phyloP scores from a whole-genome alignment of 2,888 invertebrate species.

The Phasia obesa region DNA sequence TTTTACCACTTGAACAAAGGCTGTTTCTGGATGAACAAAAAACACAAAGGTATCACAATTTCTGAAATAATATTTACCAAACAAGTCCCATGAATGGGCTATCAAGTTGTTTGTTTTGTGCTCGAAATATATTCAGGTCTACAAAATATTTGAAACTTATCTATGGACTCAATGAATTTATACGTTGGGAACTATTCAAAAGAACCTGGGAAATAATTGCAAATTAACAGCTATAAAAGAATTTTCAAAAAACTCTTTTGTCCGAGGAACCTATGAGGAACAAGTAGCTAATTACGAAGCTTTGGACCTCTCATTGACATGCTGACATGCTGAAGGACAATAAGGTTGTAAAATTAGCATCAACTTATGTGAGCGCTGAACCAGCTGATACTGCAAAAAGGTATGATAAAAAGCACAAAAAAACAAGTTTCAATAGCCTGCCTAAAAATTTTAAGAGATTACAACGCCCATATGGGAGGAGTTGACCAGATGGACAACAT shows the following conservation, averaged over 20 bases:
- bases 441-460: conserved; percentile 1
- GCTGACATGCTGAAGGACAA: too few species aligned
- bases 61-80: not conserved
- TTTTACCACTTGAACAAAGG: not conserved
- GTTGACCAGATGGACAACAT: not conserved
- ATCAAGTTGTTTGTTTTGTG: too few species aligned
- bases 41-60: not conserved
- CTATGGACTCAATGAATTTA: too few species aligned
- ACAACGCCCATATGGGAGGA: not conserved
- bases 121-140: not conserved
- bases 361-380: too few species aligned
- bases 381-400: too few species aligned
- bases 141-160: not conserved
- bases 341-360: too few species aligned
- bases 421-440: not conserved
- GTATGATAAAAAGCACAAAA: too few species aligned
- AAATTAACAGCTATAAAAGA: not conserved
- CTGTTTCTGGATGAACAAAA: conserved; percentile 1
- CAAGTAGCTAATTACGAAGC: conserved; percentile 4
- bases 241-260: not conserved
- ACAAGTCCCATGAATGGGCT: not conserved
- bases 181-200: not conserved
- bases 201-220: not conserved
- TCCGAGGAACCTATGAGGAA: not conserved
- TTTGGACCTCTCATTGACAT: conserved; percentile 1